A percentile compares a stretch with the other conserved stretches of the same genome.
These are phyloP conservation scores for Zonotrichia leucophrys DNA, from an alignment of 2,113 vertebrate genomes.

Conservation along the genomic window DNA sequence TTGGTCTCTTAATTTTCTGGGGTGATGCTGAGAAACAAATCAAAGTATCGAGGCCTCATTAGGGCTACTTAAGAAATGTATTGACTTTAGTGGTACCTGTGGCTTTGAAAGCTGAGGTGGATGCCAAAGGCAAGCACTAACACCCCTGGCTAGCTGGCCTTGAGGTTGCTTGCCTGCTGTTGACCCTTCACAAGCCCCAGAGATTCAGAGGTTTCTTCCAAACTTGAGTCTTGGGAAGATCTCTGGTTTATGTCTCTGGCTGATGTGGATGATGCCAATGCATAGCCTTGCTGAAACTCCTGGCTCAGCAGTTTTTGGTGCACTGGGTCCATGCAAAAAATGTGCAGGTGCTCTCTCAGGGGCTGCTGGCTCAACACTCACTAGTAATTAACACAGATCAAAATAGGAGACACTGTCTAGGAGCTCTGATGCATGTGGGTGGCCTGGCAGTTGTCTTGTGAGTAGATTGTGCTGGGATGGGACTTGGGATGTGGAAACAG, in stretches of 20 bases:
- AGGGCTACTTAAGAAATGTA: background rate
- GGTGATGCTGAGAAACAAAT: background rate
- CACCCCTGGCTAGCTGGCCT: background rate
- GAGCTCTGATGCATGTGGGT: background rate
- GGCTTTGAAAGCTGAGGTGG: background rate
- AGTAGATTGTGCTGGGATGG: background rate
- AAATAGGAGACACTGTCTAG: background rate
- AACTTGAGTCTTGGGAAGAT: background rate
- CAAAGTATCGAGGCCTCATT: background rate
- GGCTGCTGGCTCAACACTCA: background rate
- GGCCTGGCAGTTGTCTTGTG: rapidly evolving
- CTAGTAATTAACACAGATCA: background rate
- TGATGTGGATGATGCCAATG: rapidly evolving
- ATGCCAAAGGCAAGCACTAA: background rate
- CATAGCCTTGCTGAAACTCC: background rate
- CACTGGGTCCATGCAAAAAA: background rate
- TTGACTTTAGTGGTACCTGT: background rate
- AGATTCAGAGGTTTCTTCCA: background rate
- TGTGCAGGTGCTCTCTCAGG: background rate
- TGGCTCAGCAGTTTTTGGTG: background rate
- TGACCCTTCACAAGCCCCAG: background rate
- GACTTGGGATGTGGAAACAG: background rate
- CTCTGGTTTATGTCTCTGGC: background rate
- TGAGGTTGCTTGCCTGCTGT: background rate
- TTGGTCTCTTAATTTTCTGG: background rate